Evolutionary conservation across 2,888 invertebrate genomes (phyloP).

Genomic region (Cephus runcator): DNA sequence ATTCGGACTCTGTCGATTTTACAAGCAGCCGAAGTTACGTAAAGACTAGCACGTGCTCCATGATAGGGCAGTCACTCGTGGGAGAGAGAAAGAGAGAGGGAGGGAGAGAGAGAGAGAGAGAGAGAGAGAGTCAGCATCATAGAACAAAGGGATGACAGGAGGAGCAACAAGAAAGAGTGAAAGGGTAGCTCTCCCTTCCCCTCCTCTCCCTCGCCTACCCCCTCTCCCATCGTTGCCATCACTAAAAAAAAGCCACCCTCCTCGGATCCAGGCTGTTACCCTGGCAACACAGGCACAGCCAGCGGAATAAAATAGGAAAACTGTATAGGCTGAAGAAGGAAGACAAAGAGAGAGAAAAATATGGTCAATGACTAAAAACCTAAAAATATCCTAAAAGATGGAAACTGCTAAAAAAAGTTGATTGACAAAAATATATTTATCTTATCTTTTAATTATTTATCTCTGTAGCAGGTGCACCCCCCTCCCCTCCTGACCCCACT

Average conservation of each 20-base stretch:
- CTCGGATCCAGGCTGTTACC: constrained; percentile 56
- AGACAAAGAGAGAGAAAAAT: constrained; percentile 16
- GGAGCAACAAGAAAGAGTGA: neutral
- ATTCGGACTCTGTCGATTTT: no score
- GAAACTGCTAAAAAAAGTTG: neutral
- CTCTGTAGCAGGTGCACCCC: neutral
- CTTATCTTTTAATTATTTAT: neutral
- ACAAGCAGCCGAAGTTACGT: no score
- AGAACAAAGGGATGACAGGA: constrained; percentile 32
- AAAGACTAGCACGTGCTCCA: no score
- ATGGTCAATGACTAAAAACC: constrained; percentile 16
- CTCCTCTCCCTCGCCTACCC: constrained; percentile 12
- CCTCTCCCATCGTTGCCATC: neutral
- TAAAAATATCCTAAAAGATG: constrained; percentile 19
- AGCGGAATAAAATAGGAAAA: constrained; percentile 24
- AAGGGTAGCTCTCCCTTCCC: neutral
- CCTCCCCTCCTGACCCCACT: neutral
- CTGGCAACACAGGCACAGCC: constrained; percentile 44
- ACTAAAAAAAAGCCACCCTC: constrained; percentile 3
- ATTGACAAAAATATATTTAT: neutral
- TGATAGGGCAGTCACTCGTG: no score
- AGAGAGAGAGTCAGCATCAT: constrained; percentile 24
- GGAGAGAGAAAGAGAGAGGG: no score
- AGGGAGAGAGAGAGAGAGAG: no score
- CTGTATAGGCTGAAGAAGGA: constrained; percentile 14